Evolutionary conservation across 2,797 vertebrate species (phyloP).

Genomic region (Erethizon dorsatum): DNA sequence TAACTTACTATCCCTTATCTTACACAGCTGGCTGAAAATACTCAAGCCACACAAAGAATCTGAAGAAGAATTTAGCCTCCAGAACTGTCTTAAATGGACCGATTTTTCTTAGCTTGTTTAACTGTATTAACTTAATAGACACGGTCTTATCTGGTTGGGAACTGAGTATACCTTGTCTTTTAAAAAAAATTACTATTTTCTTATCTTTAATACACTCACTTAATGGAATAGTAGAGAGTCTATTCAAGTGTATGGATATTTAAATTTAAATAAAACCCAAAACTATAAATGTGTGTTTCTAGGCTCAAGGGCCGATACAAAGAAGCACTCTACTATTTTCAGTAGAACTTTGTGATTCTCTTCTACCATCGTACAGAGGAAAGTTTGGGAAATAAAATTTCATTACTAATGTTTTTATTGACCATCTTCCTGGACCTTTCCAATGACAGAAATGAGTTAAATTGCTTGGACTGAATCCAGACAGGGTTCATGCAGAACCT

Average conservation of each 20-base stretch:
- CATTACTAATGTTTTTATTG: conserved; percentile 20
- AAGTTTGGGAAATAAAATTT: background rate
- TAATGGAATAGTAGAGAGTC: background rate
- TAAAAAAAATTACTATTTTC: background rate
- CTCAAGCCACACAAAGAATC: background rate
- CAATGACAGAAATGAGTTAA: background rate
- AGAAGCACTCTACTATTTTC: background rate
- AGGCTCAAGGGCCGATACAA: background rate
- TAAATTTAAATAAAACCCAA: background rate
- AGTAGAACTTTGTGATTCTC: background rate
- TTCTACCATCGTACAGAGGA: background rate
- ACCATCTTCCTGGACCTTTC: background rate
- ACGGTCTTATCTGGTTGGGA: background rate
- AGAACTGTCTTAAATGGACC: background rate
- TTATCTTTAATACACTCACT: background rate
- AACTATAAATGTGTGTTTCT: background rate
- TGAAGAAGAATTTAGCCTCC: background rate
- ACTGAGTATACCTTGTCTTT: background rate
- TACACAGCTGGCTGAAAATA: background rate
- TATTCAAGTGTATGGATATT: background rate
- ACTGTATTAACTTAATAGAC: background rate
- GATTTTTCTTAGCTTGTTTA: background rate
- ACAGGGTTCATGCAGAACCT: background rate
- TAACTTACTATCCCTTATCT: background rate
- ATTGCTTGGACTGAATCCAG: background rate